Evolutionary conservation across 2,888 invertebrate genomes (phyloP).

Genomic region (Drosophila prostipennis): DNA sequence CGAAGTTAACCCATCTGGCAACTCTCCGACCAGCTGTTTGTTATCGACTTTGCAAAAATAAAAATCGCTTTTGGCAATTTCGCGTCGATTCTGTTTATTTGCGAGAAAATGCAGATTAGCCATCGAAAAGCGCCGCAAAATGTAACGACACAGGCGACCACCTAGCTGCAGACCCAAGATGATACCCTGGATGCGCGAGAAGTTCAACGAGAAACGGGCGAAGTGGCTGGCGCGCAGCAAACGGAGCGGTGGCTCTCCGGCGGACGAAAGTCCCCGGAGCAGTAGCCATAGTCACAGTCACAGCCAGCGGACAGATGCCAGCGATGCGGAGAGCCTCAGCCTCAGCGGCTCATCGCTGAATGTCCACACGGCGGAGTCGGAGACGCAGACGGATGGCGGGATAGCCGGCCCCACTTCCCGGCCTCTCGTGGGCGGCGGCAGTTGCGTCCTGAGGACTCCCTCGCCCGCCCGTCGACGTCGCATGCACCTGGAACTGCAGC

Average conservation of each 20-base stretch:
- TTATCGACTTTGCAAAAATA: constrained; percentile 10
- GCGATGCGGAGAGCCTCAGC: constrained; percentile 60
- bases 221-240: constrained; percentile 82
- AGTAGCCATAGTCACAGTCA: constrained; percentile 42
- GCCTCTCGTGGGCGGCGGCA: constrained; percentile 49
- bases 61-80: constrained; percentile 21
- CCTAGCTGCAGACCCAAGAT: constrained; percentile 68
- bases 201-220: constrained; percentile 83
- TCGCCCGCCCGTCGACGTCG: constrained; percentile 70
- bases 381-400: constrained; percentile 66
- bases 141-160: constrained; percentile 26
- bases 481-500: constrained; percentile 63
- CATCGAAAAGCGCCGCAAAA: constrained; percentile 12
- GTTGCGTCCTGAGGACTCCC: constrained; percentile 67
- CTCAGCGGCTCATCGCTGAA: constrained; percentile 51
- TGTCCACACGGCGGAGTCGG: constrained; percentile 62
- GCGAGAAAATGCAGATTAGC: constrained; percentile 21
- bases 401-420: not conserved
- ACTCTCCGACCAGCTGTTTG: constrained; percentile 54
- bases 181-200: constrained; percentile 84
- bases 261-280: constrained; percentile 40
- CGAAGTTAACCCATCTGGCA: constrained; percentile 34
- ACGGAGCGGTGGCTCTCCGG: constrained; percentile 44
- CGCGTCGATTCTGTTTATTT: constrained; percentile 34
- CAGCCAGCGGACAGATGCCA: constrained; percentile 38